Percentiles rank a stretch among this genome's conserved stretches.
phyloP scores from a whole-genome alignment of 2,113 vertebrate genomes.

The Pelobates fuscus region DNA sequence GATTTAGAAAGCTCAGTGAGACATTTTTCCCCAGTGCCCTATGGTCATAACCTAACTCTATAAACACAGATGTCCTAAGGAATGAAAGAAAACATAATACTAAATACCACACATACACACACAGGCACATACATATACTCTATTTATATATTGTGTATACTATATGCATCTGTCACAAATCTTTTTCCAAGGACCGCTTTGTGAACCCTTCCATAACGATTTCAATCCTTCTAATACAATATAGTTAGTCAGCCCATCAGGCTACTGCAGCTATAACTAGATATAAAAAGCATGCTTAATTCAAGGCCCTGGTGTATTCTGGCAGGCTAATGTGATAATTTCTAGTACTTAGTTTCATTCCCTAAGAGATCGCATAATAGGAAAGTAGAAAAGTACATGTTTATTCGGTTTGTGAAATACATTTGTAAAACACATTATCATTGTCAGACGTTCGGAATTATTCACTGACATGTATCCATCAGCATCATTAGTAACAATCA shows the following conservation, averaged over 20 bases:
- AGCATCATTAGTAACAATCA: neutral
- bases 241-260: constrained; percentile 39
- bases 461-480: neutral
- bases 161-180: no score
- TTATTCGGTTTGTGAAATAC: constrained; percentile 30
- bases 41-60: no score
- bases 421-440: constrained; percentile 25
- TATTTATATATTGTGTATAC: no score
- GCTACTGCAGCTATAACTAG: constrained; percentile 18
- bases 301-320: constrained; percentile 40
- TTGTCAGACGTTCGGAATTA: neutral
- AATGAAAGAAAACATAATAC: no score
- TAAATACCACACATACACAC: no score
- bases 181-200: no score
- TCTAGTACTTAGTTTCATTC: constrained; percentile 42
- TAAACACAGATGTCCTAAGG: no score
- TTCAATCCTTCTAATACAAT: neutral
- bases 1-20: no score
- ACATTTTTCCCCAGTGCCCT: no score
- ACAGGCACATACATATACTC: no score
- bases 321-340: constrained; percentile 49
- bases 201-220: neutral
- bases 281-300: constrained; percentile 48
- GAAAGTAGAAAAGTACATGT: constrained; percentile 40
- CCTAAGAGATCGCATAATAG: constrained; percentile 45